Evolutionary conservation across 2,797 vertebrate genomes (phyloP).

Genomic region (Falco cherrug): DNA sequence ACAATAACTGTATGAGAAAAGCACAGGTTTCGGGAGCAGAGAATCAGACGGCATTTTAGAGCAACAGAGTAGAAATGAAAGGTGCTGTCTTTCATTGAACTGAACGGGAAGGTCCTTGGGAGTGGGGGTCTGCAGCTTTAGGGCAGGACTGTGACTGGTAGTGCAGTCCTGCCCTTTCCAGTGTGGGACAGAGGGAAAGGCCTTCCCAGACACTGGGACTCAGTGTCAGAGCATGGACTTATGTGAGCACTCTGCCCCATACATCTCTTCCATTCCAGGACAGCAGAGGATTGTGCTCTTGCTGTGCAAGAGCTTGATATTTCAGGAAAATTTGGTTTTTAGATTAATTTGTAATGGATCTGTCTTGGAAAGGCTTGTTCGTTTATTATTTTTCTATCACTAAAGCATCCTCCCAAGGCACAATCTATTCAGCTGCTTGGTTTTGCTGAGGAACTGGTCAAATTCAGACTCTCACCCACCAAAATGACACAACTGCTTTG

Average conservation of each 20-base stretch:
- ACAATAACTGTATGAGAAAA: not conserved
- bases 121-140: not conserved
- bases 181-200: not conserved
- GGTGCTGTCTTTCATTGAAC: not conserved
- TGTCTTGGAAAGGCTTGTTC: not conserved
- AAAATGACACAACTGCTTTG: not conserved
- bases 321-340: not conserved
- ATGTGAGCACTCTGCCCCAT: fast-evolving
- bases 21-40: not conserved
- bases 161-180: not conserved
- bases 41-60: not conserved
- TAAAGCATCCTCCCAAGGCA: not conserved
- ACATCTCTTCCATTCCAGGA: not conserved
- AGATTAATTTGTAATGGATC: not conserved
- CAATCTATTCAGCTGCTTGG: not conserved
- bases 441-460: not conserved
- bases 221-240: not conserved
- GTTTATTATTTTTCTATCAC: not conserved
- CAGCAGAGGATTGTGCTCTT: not conserved
- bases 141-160: not conserved
- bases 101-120: not conserved
- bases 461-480: not conserved
- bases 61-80: not conserved
- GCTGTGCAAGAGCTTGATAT: not conserved
- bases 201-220: not conserved